Percentiles rank a stretch among this genome's conserved stretches.
Conservation (phyloP, 2,888 invertebrate genomes). For the Coelopa pilipes region DNA sequence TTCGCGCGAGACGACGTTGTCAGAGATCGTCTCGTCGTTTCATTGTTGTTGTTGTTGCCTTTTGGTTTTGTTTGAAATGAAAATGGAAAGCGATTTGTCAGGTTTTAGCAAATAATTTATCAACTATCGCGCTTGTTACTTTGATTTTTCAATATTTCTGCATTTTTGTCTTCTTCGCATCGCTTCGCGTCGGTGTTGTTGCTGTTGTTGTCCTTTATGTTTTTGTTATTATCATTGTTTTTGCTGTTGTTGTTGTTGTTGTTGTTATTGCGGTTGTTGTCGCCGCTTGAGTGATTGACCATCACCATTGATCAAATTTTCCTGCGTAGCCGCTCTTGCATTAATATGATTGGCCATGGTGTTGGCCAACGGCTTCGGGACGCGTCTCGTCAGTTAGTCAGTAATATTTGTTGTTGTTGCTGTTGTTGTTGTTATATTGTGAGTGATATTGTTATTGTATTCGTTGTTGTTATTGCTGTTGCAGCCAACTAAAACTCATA, state of each 20-base stretch:
- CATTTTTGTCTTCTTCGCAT: not conserved
- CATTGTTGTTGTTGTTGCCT: conserved; percentile 12
- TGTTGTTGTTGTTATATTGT: too few species aligned
- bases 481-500: not conserved
- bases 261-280: conserved; percentile 1
- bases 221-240: not conserved
- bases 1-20: conserved; percentile 17
- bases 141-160: conserved; percentile 21
- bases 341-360: conserved; percentile 13
- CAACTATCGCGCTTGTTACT: conserved; percentile 38
- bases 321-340: not conserved
- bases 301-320: conserved; percentile 29
- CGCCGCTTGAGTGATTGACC: conserved; percentile 36
- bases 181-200: not conserved
- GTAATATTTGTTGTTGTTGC: not conserved
- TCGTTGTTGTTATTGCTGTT: too few species aligned
- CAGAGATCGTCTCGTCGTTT: conserved; percentile 9
- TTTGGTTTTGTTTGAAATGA: conserved; percentile 44
- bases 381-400: not conserved
- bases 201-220: not conserved
- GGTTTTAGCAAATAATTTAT: conserved; percentile 59
- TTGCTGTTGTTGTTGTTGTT: not conserved
- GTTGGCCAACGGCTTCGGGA: not conserved
- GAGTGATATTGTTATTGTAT: too few species aligned
- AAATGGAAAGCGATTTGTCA: conserved; percentile 66